Conservation (phyloP, 23 tunicate species). For the Halocynthia roretzi region DNA sequence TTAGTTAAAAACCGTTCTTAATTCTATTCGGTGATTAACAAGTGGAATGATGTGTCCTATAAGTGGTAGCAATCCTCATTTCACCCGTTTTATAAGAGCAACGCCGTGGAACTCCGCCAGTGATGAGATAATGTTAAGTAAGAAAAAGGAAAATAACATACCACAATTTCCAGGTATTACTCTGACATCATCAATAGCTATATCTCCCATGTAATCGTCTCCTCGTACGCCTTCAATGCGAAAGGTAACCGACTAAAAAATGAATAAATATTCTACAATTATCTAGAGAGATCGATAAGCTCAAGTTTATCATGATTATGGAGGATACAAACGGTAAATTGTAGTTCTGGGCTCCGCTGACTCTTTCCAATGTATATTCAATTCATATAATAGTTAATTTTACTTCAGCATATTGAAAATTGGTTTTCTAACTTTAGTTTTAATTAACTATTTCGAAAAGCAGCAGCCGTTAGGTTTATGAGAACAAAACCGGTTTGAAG, state of each 20-base stretch:
- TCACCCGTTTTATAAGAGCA: background rate
- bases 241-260: constrained; percentile 43
- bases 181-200: constrained; percentile 75
- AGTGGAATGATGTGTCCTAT: background rate
- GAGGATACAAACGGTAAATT: background rate
- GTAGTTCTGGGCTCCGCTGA: no score
- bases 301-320: background rate
- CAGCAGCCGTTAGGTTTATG: background rate
- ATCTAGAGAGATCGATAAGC: background rate
- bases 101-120: no score
- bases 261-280: no score
- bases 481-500: background rate
- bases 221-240: constrained; percentile 74
- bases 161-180: constrained; percentile 76
- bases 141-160: constrained; percentile 22
- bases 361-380: no score
- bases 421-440: no score
- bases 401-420: no score
- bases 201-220: constrained; percentile 59
- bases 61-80: background rate
- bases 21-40: background rate
- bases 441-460: no score
- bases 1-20: no score
- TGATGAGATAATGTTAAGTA: background rate
- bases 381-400: no score